Evolutionary conservation across 2,888 invertebrate genomes (phyloP), one percentile per base, ranked within the genome.

Genomic region (Mimumesa dahlbomi): DNA sequence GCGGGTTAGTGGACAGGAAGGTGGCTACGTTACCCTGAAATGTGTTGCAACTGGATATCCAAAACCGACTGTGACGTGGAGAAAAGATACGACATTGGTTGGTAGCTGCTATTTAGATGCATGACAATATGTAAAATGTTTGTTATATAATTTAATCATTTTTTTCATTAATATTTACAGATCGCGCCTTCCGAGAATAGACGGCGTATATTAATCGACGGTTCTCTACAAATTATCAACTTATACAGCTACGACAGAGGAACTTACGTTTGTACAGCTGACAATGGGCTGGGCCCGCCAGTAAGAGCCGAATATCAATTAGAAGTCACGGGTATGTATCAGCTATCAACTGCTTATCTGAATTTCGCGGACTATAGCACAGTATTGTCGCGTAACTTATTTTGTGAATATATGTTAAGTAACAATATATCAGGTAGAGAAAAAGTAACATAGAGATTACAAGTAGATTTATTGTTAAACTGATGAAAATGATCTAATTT

Each of bases 201-300:
- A 64, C 95, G 94, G 89, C 92, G 93, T 29, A 91, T 96, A 65
- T 88, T 93, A 38, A 90, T 93, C 0, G 94, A 94, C 82, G 95
- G 95, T 13, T 93, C 96, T 1, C 91, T 97, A 54, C 95, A 96
- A 89, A 96, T 98, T 70, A 93, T 96, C 13, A 94, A 95, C 38
- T 91, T 96, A 22, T 93, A 94, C 85, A 93, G 93, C 75, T 93
- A 93, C 57, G 98, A 98, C 89, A 93, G 94, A 19, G 98, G 97
- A 34, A 93, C 93, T 9, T 98, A 98, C 89, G 92, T 95, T 58
- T 98, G 98, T 85, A 92, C 94, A 6, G 98, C 96, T 0, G 93
- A 94, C 85, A 98, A 98, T 89, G 93, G 93, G 1, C 90, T 95
- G 21, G 95, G 95, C 14, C 89, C 91, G 49, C 93, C 95, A 11